Evolutionary conservation across 2,113 vertebrate species (phyloP), one percentile per base, ranked within the genome.

Genomic region (Nymphicus hollandicus): DNA sequence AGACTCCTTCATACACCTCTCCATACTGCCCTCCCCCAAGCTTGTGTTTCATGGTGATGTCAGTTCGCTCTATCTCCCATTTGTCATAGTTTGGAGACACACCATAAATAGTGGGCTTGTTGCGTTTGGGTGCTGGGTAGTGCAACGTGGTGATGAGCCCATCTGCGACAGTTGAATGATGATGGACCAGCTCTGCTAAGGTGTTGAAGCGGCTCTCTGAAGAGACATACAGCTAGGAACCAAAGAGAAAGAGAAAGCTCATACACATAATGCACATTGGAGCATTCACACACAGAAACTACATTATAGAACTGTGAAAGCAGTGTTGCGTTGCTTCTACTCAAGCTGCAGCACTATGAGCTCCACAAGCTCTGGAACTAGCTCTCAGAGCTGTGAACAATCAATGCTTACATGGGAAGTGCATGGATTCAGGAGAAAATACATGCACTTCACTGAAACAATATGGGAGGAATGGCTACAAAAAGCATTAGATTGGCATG

Each of bases 1-100:
- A 99, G 71, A 99, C 98, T 1, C 99, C 99, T 97, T 99, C 99
- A 9, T 99, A 99, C 66, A 99, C 99, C 95, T 99, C 99, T 44
- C 99, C 99, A 7, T 99, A 99, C 97, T 99, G 99, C 44, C 99
- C 99, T 1, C 99, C 99, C 0, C 99, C 99, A 65, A 99, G 98
- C 95, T 99, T 99, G 98, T 99, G 99, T 92, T 99, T 99, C 99
- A 99, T 99, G 58, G 99, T 99, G 95, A 99, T 99, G 98, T 99
- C 99, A 0, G 99, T 99, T 93, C 99, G 98, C 97, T 99, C 99
- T 86, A 99, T 99, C 98, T 99, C 99, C 99, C 99, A 99, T 81
- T 99, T 99, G 97, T 99, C 99, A 0, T 99, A 99, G 98, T 99
- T 99, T 25, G 99, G 99, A 19, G 99, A 99, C 81, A 99, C 99